Evolutionary conservation across 2,113 vertebrate species (phyloP).

Genomic region (Lagenorhynchus albirostris): DNA sequence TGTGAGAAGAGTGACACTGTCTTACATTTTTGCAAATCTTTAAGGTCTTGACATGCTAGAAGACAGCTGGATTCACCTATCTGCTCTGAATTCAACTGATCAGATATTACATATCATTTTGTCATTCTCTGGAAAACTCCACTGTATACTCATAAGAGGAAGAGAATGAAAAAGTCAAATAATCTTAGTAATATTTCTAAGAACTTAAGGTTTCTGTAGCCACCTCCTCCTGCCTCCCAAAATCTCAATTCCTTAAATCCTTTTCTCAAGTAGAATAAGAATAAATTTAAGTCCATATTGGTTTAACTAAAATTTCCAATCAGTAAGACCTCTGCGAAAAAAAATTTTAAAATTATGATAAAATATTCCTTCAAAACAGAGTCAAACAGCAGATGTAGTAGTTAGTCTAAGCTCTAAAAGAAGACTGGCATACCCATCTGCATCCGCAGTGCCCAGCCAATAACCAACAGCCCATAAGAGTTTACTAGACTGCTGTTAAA

Average conservation of each 20-base stretch:
- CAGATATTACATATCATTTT: neutral
- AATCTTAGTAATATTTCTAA: neutral
- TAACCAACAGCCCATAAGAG: neutral
- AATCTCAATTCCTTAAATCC: neutral
- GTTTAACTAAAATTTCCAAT: conserved; percentile 13
- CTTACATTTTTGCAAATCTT: neutral
- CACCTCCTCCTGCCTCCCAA: neutral
- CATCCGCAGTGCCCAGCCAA: neutral
- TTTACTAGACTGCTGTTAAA: neutral
- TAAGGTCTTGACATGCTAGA: neutral
- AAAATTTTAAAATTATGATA: neutral
- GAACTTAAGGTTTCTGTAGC: neutral
- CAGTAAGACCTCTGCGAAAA: neutral
- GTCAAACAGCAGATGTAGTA: neutral
- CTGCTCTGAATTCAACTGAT: neutral
- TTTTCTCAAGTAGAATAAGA: neutral
- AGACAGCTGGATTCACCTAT: neutral
- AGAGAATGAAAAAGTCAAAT: neutral
- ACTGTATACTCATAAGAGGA: neutral
- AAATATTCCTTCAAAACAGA: neutral
- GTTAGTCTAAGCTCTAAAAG: neutral
- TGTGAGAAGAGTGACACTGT: neutral
- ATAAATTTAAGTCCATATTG: neutral
- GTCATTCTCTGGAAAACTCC: neutral
- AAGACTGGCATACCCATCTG: neutral